These are phyloP conservation scores for Hirtodrosophila histrioides DNA, from an alignment of 2,888 invertebrate genomes.

Conservation along the genomic window DNA sequence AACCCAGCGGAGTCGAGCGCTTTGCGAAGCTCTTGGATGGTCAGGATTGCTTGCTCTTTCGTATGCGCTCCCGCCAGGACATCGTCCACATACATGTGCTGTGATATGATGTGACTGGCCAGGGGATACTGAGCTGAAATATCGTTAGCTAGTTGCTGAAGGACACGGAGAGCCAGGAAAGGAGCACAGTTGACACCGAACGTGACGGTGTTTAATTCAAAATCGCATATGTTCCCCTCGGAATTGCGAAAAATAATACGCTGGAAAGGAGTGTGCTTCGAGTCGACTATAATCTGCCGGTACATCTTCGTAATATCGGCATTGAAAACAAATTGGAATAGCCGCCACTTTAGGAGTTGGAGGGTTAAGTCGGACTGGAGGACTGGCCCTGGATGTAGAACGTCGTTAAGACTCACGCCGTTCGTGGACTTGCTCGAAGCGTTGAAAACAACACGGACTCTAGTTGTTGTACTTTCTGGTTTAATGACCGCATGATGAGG, in stretches of 20 bases:
- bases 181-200: slow-evolving; percentile 5
- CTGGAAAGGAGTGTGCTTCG: too few species aligned
- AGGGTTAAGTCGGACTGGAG: not conserved
- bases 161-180: not conserved
- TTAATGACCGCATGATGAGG: slow-evolving; percentile 3
- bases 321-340: slow-evolving; percentile 1
- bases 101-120: slow-evolving; percentile 1
- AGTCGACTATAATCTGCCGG: not conserved
- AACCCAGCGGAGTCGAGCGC: too few species aligned
- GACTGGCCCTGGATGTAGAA: slow-evolving; percentile 6
- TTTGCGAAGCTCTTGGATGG: not conserved
- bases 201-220: not conserved
- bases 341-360: slow-evolving; percentile 6
- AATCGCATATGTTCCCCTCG: not conserved
- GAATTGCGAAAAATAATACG: not conserved
- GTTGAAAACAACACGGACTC: slow-evolving; percentile 8
- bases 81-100: slow-evolving; percentile 26
- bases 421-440: slow-evolving; percentile 2
- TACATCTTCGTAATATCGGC: not conserved
- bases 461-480: slow-evolving; percentile 1
- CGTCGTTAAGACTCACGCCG: slow-evolving; percentile 4
- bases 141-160: not conserved
- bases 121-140: slow-evolving; percentile 1
- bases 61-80: slow-evolving; percentile 15
- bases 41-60: not conserved